Percentiles rank a stretch among this genome's conserved stretches.
Conservation (phyloP, 2,888 invertebrate genomes). For the Heteromurus nitidus region DNA sequence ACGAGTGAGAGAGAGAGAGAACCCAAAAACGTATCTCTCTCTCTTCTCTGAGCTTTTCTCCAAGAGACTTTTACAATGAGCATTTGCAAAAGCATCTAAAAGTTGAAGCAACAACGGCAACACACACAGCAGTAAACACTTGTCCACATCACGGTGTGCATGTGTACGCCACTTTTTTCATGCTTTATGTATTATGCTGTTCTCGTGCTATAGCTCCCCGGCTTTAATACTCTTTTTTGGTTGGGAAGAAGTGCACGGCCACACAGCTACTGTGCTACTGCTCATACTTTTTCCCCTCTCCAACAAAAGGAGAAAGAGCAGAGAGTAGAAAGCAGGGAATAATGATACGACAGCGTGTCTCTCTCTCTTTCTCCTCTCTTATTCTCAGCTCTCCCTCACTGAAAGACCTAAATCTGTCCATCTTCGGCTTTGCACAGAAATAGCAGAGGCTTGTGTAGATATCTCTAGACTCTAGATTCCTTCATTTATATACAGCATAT, state of each 20-base stretch:
- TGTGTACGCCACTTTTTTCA: slow-evolving; percentile 24
- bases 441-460: slow-evolving; percentile 1
- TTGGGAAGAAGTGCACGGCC: not conserved
- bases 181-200: slow-evolving; percentile 22
- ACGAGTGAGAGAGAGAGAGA: not conserved
- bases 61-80: too few species aligned
- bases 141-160: slow-evolving; percentile 62
- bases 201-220: not conserved
- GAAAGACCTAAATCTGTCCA: slow-evolving; percentile 53
- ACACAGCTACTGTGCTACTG: not conserved
- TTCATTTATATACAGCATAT: not conserved
- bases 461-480: not conserved
- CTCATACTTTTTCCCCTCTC: slow-evolving; percentile 14
- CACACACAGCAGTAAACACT: slow-evolving; percentile 55
- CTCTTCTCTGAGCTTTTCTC: too few species aligned
- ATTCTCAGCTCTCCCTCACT: too few species aligned
- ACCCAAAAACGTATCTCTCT: not conserved
- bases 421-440: slow-evolving; percentile 40
- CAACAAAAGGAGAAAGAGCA: slow-evolving; percentile 30
- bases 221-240: not conserved
- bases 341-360: slow-evolving; percentile 50
- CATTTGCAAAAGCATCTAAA: too few species aligned
- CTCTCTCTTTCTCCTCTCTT: slow-evolving; percentile 29
- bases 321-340: slow-evolving; percentile 42
- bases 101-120: slow-evolving; percentile 14